Conservation (phyloP, 2,113 vertebrate species). For the Labeo catla region DNA sequence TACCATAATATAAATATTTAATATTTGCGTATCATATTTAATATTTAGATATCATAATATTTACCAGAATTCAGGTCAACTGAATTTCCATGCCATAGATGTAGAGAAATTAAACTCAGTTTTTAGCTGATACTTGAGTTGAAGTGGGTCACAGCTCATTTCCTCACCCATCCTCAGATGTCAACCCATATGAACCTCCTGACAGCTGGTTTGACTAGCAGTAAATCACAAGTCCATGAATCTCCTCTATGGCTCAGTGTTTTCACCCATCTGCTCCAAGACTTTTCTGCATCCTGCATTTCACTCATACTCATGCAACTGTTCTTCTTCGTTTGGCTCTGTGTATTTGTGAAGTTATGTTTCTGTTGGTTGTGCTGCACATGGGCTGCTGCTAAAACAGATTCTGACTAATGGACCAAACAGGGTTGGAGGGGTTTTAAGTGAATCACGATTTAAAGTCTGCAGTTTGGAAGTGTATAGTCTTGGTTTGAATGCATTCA, state of each 20-base stretch:
- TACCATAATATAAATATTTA: too few species aligned
- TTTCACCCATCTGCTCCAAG: slow-evolving; percentile 7
- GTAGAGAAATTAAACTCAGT: neutral
- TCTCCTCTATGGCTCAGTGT: neutral
- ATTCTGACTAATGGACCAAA: neutral
- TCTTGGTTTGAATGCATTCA: neutral
- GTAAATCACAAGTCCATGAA: slow-evolving; percentile 18
- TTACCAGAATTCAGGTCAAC: neutral
- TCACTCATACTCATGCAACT: neutral
- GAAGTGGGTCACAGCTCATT: slow-evolving; percentile 24
- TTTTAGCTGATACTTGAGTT: neutral
- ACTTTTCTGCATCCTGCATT: neutral
- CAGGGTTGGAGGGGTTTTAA: neutral
- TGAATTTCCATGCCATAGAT: neutral
- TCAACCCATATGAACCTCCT: neutral
- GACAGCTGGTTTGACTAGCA: slow-evolving; percentile 29
- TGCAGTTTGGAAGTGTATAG: neutral
- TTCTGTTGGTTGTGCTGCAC: neutral
- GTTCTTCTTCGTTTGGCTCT: neutral
- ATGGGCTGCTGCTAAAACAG: neutral
- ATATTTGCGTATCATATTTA: neutral
- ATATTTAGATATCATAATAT: neutral
- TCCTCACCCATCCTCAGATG: slow-evolving; percentile 1
- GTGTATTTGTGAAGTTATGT: neutral
- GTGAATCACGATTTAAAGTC: neutral